These are phyloP conservation scores for Ptyas mucosa DNA, from an alignment of 2,113 vertebrate genomes.

Conservation along the genomic window DNA sequence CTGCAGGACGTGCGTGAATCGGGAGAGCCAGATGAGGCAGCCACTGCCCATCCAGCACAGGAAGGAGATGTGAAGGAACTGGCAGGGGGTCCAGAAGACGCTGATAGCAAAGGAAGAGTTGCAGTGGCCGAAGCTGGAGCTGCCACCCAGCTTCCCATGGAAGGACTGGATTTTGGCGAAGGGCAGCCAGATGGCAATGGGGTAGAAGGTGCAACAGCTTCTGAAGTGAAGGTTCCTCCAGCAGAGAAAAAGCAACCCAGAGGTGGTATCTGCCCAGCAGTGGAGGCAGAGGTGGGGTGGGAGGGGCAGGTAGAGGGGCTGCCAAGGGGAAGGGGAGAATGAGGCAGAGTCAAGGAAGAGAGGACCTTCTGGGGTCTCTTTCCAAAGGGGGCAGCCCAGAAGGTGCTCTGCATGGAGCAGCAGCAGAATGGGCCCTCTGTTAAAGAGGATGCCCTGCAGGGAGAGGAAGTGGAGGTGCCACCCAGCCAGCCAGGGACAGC, in stretches of 20 bases:
- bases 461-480: not conserved
- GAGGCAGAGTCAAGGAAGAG: not conserved
- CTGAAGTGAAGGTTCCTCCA: not conserved
- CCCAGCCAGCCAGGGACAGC: not conserved
- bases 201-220: not conserved
- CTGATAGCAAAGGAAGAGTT: not conserved
- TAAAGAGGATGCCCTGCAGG: slow-evolving; percentile 1
- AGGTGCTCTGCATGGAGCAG: not conserved
- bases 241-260: not conserved
- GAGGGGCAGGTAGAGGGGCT: not conserved
- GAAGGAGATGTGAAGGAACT: slow-evolving; percentile 58
- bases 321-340: not conserved
- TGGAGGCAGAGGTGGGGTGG: slow-evolving; percentile 14
- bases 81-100: not conserved
- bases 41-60: not conserved
- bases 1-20: not conserved
- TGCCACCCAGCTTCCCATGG: not conserved
- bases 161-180: not conserved
- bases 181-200: slow-evolving; percentile 20
- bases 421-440: not conserved
- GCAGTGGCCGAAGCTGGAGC: not conserved
- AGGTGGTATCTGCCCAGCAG: not conserved
- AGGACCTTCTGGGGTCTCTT: not conserved
- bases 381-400: not conserved
- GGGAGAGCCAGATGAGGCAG: not conserved